Base-by-base conservation (phyloP, 2,888 invertebrate genomes). In the Drosophila robusta region DNA sequence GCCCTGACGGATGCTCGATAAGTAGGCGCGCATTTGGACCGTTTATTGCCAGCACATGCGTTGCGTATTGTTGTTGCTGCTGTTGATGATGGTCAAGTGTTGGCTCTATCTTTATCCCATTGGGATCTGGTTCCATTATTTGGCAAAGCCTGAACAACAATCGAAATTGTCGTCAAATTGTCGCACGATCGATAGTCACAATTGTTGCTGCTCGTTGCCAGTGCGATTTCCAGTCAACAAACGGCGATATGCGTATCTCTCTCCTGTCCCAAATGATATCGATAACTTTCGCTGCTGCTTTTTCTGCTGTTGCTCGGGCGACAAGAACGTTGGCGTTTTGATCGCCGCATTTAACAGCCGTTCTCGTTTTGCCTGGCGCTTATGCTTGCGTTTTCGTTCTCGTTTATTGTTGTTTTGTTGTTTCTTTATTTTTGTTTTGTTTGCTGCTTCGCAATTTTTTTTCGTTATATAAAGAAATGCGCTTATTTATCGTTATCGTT, bases 81-180 rank as follows among this genome's bases (percentile, higher is more conserved):
- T 86, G 88, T 51, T 89, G 89, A 54, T 90, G 90, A 60, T 90
- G 91, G 81, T 92, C 92, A 79, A 91, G 88, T 76, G 91, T 84
- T 78, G 91, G 90, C 88, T 92, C 92, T 87, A 92, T 90, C 90
- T 92, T 92, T 87, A 92, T 92, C 90, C 91, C 90, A 88, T 91
- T 91, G 88, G 91, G 90, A 89, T 91, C 90, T 89, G 91, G 89
- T 89, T 92, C 92, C 92, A 92, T 92, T 90, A 89, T 91, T 91
- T 85, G 86, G 72, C 78, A 70, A 87, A 80, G 67, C 80, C 87
- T 72, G 69, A 83, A 87, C 82, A 86, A 86, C 89, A 84, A 84
- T 86, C 88, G 83, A 88, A 83, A 86, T 88, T 88, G 84, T 86
- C 80, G 82, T 83, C 86, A 78, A 73, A 68, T 63, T 42, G 61